Conservation (phyloP, 2,888 invertebrate genomes). For the Machimus atricapillus region DNA sequence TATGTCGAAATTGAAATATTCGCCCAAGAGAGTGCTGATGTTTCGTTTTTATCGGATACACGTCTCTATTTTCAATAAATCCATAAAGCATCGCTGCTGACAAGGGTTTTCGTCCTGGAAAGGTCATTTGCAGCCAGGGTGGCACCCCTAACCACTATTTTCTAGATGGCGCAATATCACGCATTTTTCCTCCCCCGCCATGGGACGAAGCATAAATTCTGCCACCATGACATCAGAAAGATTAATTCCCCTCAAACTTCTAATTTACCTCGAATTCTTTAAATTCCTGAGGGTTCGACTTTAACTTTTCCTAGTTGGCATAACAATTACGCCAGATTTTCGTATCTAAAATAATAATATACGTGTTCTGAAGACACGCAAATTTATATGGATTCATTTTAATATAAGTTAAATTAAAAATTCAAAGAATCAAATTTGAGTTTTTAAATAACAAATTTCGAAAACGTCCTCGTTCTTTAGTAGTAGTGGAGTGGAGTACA, state of each 20-base stretch:
- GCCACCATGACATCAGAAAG: neutral
- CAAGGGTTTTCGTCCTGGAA: conserved; percentile 5
- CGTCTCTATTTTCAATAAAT: conserved; percentile 39
- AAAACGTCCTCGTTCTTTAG: no score
- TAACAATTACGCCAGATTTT: no score
- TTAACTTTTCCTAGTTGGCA: neutral
- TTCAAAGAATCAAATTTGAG: no score
- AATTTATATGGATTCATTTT: no score
- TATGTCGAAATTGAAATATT: conserved; percentile 38
- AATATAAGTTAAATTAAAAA: no score
- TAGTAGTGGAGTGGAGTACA: no score
- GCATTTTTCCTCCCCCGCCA: neutral
- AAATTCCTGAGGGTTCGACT: neutral
- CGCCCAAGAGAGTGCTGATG: conserved; percentile 18
- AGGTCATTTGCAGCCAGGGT: neutral
- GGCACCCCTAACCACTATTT: neutral
- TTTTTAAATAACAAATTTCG: no score
- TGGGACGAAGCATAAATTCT: neutral
- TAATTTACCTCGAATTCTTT: neutral
- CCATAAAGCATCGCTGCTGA: conserved; percentile 32
- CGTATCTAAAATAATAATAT: no score
- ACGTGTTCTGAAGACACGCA: no score
- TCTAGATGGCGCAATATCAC: neutral
- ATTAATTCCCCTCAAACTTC: conserved; percentile 8
- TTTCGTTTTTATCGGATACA: conserved; percentile 35